Evolutionary conservation across 2,888 invertebrate genomes (phyloP), one percentile per base, ranked within the genome.

Genomic region (Allacma fusca): DNA sequence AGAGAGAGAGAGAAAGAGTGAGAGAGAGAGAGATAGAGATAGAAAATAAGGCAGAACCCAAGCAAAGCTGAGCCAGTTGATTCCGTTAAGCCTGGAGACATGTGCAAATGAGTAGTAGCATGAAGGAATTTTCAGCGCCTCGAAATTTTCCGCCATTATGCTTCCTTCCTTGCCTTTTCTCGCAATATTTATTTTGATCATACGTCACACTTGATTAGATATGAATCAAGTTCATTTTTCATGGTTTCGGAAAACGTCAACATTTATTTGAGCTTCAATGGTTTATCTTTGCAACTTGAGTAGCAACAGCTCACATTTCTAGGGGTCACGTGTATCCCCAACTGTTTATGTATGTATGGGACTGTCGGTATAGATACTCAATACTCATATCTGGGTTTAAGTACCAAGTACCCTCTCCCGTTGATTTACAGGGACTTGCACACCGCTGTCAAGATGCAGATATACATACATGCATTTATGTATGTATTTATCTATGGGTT

Each of bases 221-320:
- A 24, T 21, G 69, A 34, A 40, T 21, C 29, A 69, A 28, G 43
- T 69, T 69, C 69, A 69, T 69, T 69, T 69, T 69, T 69, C 69
- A 69, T 69, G 44, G 40, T 69, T 69, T 69, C 12, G 69, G 43
- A 69, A 69, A 69, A 69, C 69, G 69, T 69, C 69, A 69, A 69
- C 69, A 69, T 69, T 29, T 69, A 40, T 43, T 69, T 43, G 43
- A 23, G 34, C 19, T 23, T 69, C 13, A 69, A 69, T 69, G 24
- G 34, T 69, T 69, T 69, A 69, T 50, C 19, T 50, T 5, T 13
- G 50, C 16, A 50, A 50, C 50, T 50, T 13, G 19, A 50, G 50
- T 50, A 50, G 50, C 50, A 50, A 16, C 50, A 13, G 50, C 50
- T 50, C 19, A 50, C 50, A 50, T 50, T 50, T 50, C 50, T 13